These are phyloP conservation scores for Isichthys henryi DNA, from an alignment of 2,113 vertebrate species.

Conservation along the genomic window DNA sequence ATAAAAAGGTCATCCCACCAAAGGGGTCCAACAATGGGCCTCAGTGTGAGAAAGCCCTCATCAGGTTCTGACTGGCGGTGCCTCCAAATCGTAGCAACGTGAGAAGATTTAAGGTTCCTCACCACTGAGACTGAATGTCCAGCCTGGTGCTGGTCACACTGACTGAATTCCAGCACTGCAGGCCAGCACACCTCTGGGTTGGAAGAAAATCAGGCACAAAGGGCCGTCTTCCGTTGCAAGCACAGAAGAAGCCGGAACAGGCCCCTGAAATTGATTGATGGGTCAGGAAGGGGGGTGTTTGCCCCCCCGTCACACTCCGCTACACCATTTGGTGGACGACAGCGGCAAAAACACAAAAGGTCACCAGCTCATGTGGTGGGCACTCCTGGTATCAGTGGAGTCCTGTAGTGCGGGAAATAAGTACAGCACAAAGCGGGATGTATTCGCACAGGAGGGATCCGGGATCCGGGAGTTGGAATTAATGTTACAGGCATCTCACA, in stretches of 20 bases:
- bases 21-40: conserved; percentile 37
- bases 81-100: conserved; percentile 43
- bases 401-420: not conserved
- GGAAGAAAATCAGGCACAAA: not conserved
- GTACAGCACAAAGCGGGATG: not conserved
- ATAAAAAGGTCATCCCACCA: not conserved
- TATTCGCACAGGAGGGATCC: not conserved
- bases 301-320: not conserved
- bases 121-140: not conserved
- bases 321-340: conserved; percentile 1
- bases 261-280: conserved; percentile 7
- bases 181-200: not conserved
- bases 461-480: not conserved
- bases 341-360: not conserved
- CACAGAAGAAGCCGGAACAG: not conserved
- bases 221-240: not conserved
- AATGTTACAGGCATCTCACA: conserved; percentile 25
- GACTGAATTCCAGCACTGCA: not conserved
- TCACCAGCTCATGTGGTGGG: not conserved
- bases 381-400: not conserved
- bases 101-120: not conserved
- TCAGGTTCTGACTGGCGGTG: conserved; percentile 20
- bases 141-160: not conserved
- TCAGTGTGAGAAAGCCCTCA: conserved; percentile 33
- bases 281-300: not conserved